A percentile compares a stretch with the other conserved stretches of the same genome.
phyloP scores from a whole-genome alignment of 2,888 invertebrate species.

The Stenchaetothrips biformis region DNA sequence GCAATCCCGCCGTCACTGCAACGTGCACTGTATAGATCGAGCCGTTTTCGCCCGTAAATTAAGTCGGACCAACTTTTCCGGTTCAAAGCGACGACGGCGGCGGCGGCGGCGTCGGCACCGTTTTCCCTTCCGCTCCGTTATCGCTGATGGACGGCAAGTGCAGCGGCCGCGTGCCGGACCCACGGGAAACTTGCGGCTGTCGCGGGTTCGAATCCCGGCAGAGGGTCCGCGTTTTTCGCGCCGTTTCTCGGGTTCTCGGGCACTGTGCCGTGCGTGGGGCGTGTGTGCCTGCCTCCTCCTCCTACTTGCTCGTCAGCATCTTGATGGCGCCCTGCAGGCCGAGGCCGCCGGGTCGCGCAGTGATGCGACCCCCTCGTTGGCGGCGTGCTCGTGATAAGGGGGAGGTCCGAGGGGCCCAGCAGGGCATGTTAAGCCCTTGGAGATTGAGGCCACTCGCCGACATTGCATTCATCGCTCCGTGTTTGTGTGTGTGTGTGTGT shows the following conservation, averaged over 20 bases:
- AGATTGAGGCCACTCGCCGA: not conserved
- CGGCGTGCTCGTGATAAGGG: not conserved
- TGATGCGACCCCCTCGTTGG: too few relatives aligned
- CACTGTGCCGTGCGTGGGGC: not conserved
- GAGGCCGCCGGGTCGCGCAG: too few relatives aligned
- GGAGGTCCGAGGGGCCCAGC: not conserved
- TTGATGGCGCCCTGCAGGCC: too few relatives aligned
- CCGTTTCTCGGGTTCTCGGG: not conserved
- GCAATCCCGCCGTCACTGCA: not conserved
- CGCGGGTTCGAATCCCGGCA: not conserved
- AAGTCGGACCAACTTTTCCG: not conserved
- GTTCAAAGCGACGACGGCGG: not conserved
- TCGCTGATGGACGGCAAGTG: not conserved
- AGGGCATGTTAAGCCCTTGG: not conserved
- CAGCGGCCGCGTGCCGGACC: not conserved
- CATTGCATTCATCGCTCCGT: not conserved
- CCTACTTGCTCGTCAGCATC: not conserved
- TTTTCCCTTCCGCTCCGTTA: too few relatives aligned
- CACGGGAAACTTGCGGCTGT: not conserved
- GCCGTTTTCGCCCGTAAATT: slow-evolving; percentile 2
- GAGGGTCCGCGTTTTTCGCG: not conserved
- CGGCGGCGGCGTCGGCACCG: not conserved
- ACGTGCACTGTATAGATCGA: not conserved
- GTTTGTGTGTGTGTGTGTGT: not conserved
- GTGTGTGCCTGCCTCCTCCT: not conserved